Percentiles rank a stretch among this genome's conserved stretches.
Evolutionary conservation across 2,888 invertebrate genomes (phyloP).

Genomic region (Cantharis flavilabris): DNA sequence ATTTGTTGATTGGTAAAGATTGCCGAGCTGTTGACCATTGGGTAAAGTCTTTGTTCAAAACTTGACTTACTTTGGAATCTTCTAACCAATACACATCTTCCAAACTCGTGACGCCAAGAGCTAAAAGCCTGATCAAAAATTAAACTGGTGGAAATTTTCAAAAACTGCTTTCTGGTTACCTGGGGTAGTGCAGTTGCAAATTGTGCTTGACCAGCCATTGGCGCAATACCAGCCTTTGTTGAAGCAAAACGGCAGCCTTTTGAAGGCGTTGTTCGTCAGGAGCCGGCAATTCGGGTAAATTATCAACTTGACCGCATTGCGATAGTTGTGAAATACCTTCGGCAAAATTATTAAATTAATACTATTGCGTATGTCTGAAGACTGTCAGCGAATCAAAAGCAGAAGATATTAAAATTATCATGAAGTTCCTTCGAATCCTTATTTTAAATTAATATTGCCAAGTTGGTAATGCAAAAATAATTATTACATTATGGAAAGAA

Average conservation of each 20-base stretch:
- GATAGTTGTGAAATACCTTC: slow-evolving; percentile 83
- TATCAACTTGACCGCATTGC: slow-evolving; percentile 78
- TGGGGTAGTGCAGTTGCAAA: slow-evolving; percentile 74
- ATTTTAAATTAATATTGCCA: too few species aligned
- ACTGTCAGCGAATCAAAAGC: neutral
- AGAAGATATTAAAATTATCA: neutral
- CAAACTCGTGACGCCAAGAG: slow-evolving; percentile 81
- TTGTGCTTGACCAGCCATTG: slow-evolving; percentile 82
- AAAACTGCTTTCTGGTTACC: slow-evolving; percentile 52
- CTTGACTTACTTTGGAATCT: slow-evolving; percentile 76
- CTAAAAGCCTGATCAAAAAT: slow-evolving; percentile 63
- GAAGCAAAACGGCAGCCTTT: slow-evolving; percentile 78
- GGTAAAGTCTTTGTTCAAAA: slow-evolving; percentile 75
- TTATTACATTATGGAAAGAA: neutral
- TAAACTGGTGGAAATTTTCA: neutral
- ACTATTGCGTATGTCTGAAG: neutral
- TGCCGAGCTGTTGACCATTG: slow-evolving; percentile 81
- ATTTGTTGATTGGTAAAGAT: slow-evolving; percentile 80
- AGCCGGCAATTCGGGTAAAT: slow-evolving; percentile 80
- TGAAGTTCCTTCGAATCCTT: neutral
- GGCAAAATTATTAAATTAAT: slow-evolving; percentile 29
- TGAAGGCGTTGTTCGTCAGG: slow-evolving; percentile 83
- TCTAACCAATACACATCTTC: slow-evolving; percentile 92
- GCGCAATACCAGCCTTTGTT: slow-evolving; percentile 81
- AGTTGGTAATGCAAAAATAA: too few species aligned